Evolutionary conservation across 2,888 invertebrate genomes (phyloP).

Genomic region (Bruchidius siliquastri): DNA sequence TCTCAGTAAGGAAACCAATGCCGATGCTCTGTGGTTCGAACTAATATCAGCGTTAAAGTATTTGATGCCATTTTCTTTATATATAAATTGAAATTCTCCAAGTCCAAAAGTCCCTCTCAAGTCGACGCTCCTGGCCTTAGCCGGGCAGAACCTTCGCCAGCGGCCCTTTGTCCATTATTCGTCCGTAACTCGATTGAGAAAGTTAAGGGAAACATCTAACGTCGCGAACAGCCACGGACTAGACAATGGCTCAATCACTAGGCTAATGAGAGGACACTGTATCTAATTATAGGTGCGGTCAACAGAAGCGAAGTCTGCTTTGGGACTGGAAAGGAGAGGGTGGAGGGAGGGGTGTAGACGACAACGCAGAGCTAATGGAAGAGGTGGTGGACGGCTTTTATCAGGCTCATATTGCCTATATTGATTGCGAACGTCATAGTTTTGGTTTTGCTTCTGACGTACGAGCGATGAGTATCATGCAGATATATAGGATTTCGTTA

Average conservation of each 20-base stretch:
- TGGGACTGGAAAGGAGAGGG: not conserved
- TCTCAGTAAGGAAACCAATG: no score
- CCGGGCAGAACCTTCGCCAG: not conserved
- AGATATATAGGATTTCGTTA: no score
- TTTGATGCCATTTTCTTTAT: no score
- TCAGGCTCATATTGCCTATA: not conserved
- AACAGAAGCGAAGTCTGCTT: constrained; percentile 11
- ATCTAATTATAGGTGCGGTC: constrained; percentile 37
- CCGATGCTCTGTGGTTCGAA: no score
- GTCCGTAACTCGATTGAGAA: constrained; percentile 29
- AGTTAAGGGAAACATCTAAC: constrained; percentile 38
- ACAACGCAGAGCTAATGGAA: constrained; percentile 21
- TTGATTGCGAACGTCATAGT: not conserved
- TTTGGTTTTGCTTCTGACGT: no score
- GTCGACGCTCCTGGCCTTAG: not conserved
- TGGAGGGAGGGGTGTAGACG: not conserved
- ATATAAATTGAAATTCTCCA: no score
- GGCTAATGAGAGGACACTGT: constrained; percentile 51
- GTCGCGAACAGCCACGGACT: constrained; percentile 16
- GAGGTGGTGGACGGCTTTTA: not conserved
- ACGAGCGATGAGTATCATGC: no score
- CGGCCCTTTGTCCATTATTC: constrained; percentile 44
- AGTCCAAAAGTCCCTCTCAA: no score
- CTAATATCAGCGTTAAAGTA: no score
- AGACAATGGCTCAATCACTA: constrained; percentile 52